Base-by-base conservation (phyloP, 1,140 invertebrate species). In the Cardiocondyla obscurior region DNA sequence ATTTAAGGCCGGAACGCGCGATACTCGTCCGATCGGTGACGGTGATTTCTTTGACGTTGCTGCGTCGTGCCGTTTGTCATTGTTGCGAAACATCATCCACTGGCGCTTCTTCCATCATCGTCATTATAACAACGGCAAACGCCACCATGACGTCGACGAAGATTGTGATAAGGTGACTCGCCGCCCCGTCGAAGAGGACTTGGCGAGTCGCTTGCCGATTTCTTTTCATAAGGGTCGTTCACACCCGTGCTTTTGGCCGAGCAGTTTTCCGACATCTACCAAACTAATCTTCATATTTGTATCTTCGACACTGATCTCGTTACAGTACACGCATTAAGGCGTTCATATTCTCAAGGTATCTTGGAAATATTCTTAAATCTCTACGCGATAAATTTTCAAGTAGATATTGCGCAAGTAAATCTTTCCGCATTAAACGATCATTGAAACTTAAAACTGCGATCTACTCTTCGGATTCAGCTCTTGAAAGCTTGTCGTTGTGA, bases 161-260 rank as follows among this genome's bases (percentile, higher is more conserved):
- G 90, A 93, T 92, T 93, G 92, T 93, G 92, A 93, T 93, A 93
- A 91, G 90, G 92, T 90, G 89, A 85, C 77, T 89, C 84, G 85
- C 85, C 83, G 22, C 81, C 72, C 83, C 83, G 44, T 49, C 28
- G 28, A 51, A 22, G 22, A 81, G 82, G 81, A 88, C 67, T 83
- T 44, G 85, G 74, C 83, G 88, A 88, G 67, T 83, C 87, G 83
- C 90, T 92, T 90, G 82, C 85, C 85, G 87, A 92, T 79, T 90
- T 90, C 88, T 90, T 88, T 90, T 81, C 57, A 74, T 84, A 88
- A 90, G 89, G 85, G 84, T 91, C 90, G 91, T 91, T 89, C 88
- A 88, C 90, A 86, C 88, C 73, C 86, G 85, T 74, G 88, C 84
- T 90, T n/a, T n/a, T 83, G 74, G 10, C 16, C 33, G 51, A 55